Evolutionary conservation across 2,888 invertebrate species (phyloP), one percentile per base, ranked within the genome.

Genomic region (Imbricaverruca yamaguchii): DNA sequence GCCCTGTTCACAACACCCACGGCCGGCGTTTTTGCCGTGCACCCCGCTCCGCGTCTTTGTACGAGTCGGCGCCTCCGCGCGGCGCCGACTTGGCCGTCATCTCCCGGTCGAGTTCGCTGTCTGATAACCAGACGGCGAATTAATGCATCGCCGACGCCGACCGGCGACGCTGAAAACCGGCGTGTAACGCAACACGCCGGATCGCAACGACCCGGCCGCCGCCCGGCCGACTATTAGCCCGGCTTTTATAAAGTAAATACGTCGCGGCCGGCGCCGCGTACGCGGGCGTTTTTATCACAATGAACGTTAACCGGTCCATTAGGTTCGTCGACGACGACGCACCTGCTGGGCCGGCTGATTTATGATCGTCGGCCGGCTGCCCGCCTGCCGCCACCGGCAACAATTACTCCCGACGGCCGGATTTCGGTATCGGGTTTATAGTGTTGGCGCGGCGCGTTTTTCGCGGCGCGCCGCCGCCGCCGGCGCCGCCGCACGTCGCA

Each of bases 231-330:
- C 69, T 69, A 69, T 69, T 69, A 69, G 69, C 39, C 69, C 21
- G 55, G 21, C 21, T 53, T 53, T 53, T 69, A 69, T 69, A 39
- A 69, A 55, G 74, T 74, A 74, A 74, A 74, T 74, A 74, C 53
- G 55, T 53, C 74, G 4, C 10, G 3, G 55, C 21, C 21, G 55
- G 21, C 18, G 53, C 21, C 21, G 74, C 53, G 39, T 15, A 21
- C 74, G 21, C 21, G 12, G 55, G 53, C 74, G 74, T 74, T 74
- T 74, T 74, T 74, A 74, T 74, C 74, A 74, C 74, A 74, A 74
- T 74, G 74, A 74, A 55, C 74, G 74, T 55, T 74, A 74, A 74
- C 74, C 18, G 74, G 74, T 74, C 74, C 74, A 74, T 74, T 74
- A 74, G 55, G 13, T 6, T 9, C 53, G 74, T 3, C 55, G 18